Base-by-base conservation (phyloP, 2,888 invertebrate species). In the Polylopha cassiicola region DNA sequence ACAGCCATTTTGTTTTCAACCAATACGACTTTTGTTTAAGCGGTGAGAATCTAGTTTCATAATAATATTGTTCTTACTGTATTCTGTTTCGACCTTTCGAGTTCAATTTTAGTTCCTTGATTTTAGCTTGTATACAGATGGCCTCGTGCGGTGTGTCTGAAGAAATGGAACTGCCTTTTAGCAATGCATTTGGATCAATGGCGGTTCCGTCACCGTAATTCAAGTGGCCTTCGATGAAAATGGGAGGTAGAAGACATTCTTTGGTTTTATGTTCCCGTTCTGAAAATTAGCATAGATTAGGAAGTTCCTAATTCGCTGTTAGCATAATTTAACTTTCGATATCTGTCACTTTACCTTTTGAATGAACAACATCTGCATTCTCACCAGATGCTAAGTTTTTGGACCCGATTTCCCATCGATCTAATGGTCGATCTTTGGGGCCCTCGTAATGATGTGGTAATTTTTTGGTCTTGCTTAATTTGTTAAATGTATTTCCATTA, bases 331-430 rank as follows among this genome's bases (percentile, higher is more conserved):
- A 16, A 49, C 61, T 63, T 61, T 80, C 80, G 71, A 46, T 44
- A 61, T 46, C 50, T 62, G 21, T 57, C 61, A 45, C 48, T 68
- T n/a, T n/a, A n/a, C n/a, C n/a, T n/a, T n/a, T n/a, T n/a, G n/a
- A n/a, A n/a, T n/a, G n/a, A n/a, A n/a, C n/a, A 18, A 73, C 66
- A 11, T 53, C 51, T 9, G 61, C 48, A 47, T 72, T 69, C 58
- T 82, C 82, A 2, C 82, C 81, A 3, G 78, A 64, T 3, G 73
- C 81, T 4, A 79, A 48, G 2, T 71, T 58, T 31, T 69, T 67
- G 1, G 54, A 47, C 7, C 50, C 53, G 1, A 70, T 51, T 28
- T 76, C 71, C 74, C 76, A 77, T 26, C 68, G 55, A 29, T 71
- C 64, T 2, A 51, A n/a, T 11, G 22, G 18, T 20, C 44, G 52